Evolutionary conservation across 2,113 vertebrate genomes (phyloP).

Genomic region (Nestor notabilis): DNA sequence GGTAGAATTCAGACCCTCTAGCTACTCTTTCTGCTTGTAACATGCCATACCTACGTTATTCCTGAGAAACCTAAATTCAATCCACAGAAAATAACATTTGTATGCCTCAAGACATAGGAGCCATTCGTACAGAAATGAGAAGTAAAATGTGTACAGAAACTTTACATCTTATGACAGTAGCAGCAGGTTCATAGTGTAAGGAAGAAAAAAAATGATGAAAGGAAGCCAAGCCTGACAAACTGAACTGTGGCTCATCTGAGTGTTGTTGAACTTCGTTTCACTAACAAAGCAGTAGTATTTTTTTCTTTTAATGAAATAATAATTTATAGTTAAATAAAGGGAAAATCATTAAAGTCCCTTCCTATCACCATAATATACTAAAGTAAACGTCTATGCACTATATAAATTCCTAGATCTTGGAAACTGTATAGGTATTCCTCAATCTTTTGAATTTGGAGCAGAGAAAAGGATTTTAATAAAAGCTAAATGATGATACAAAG

Average conservation of each 20-base stretch:
- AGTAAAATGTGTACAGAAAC: conserved; percentile 35
- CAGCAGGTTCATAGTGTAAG: conserved; percentile 56
- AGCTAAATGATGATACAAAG: neutral
- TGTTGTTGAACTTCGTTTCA: conserved; percentile 10
- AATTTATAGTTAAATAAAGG: neutral
- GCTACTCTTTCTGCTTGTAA: neutral
- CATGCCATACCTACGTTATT: neutral
- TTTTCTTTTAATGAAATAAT: neutral
- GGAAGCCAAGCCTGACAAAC: conserved; percentile 43
- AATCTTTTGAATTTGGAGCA: neutral
- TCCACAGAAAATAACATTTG: conserved; percentile 8
- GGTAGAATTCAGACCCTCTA: neutral
- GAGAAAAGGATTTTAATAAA: neutral
- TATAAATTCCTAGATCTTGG: neutral
- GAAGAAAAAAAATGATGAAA: conserved; percentile 38
- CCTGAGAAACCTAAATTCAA: conserved; percentile 2
- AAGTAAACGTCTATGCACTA: neutral
- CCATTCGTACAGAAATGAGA: conserved; percentile 49
- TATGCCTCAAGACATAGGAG: conserved; percentile 14
- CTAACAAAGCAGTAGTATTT: neutral
- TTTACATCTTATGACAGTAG: conserved; percentile 52
- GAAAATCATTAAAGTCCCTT: neutral
- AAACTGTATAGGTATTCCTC: neutral
- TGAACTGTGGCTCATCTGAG: conserved; percentile 16
- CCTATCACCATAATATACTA: neutral